Base-by-base conservation (phyloP, 35 echinoderm and acorn worm species). In the Strongylocentrotus purpuratus region DNA sequence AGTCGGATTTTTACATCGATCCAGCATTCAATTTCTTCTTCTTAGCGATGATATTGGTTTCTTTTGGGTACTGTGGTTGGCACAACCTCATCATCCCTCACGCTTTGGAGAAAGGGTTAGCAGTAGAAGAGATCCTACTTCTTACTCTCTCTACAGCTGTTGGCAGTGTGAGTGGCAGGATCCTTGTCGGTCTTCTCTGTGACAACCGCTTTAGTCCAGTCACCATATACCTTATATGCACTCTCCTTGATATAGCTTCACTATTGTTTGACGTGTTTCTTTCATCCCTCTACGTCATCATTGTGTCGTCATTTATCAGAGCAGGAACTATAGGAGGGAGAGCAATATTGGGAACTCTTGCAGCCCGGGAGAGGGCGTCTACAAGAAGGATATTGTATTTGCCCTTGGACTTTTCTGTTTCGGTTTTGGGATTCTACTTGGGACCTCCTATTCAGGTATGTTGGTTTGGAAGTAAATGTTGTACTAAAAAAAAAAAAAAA, bases 1-100 rank as follows among this genome's bases (percentile, higher is more conserved):
- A 4, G 5, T 78, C 65, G 20, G 65, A 78, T 78, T 78, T 78
- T 28, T 78, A 78, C 65, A 28, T n/a, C 20, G 65, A 78, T 28
- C 65, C 65, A 78, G 65, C 65, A n/a, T 78, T 78, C 65, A 78
- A 78, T 78, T 78, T 78, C 65, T 78, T 78, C 65, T 78, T 78
- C 28, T 5, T 78, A 78, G 65, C 65, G 20, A 78, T 78, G 65
- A 28, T 78, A 28, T n/a, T 78, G 20, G 65, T 78, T 22, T 31
- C 65, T 8, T 78, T n/a, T 78, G 65, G 65, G 18, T 78, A 78
- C 65, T 78, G 65, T 8, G 65, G 65, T 0, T 78, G 65, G 65
- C 65, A 78, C 20, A 8, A 22, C 20, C 20, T 78, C 7, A 22
- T 78, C 65, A 5, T 78, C 28, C 65, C 22, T n/a, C 18, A 78